Evolutionary conservation across 2,888 invertebrate species (phyloP), one percentile per base, ranked within the genome.

Genomic region (Torymus texanus): DNA sequence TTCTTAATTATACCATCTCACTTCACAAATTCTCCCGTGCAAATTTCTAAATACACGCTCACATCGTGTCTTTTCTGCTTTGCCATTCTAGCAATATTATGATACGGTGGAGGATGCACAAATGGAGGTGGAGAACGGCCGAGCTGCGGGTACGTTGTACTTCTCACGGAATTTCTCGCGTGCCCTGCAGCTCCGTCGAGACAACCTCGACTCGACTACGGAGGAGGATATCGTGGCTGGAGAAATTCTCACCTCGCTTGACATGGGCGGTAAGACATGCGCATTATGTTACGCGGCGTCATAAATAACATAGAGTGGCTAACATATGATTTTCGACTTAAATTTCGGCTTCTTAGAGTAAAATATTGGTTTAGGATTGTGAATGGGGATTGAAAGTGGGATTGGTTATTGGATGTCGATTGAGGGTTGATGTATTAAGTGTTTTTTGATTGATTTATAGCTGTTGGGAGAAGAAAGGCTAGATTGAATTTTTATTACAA

Each of bases 151-250:
- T 0, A 93, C 94, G 0, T 88, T 97, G 18, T 91, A 93, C 82
- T 94, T 97, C 86, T 91, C 93, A 0, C 88, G 89, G 18, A 97
- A 97, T 90, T 97, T 96, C 87, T 95, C 96, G 0, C 87, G 89
- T 10, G 93, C 94, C 0, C 91, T 95, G 63, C 91, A 92, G 72
- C 88, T 90, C 24, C 90, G 95, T 11, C 86, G 94, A 0, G 91
- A 93, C 1, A 91, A 94, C 67, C 21, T 81, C 0, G n/a, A 53
- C 5, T 0, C 24, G 0, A 84, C 87, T 50, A 84, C 85, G 3
- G 85, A 86, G 51, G 87, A 86, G 2, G 87, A 89, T 8, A 85
- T 91, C 2, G 61, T 87, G 0, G 89, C 91, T 18, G 92, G 92
- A 21, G 93, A 94, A 79, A 91, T 97, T 65, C 92, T 92, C 84